Conservation (phyloP, 2,888 invertebrate genomes). For the Aphrophora alni region DNA sequence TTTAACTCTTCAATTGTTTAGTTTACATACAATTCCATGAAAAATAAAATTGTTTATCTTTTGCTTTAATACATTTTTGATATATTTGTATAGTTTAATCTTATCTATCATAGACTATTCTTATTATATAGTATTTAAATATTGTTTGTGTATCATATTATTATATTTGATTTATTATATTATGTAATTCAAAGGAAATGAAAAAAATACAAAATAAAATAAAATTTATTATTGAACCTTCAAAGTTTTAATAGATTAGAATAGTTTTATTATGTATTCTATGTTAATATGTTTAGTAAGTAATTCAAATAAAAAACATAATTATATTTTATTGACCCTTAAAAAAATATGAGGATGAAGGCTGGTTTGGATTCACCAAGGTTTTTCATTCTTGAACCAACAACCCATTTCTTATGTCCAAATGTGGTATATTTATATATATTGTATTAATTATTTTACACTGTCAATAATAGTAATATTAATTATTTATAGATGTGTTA, state of each 20-base stretch:
- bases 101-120: constrained; percentile 1
- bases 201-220: not conserved
- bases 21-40: not conserved
- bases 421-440: constrained; percentile 34
- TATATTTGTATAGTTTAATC: constrained; percentile 6
- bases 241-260: not conserved
- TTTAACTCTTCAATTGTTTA: not conserved
- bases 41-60: constrained; percentile 2
- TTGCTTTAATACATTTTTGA: not conserved
- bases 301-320: not conserved
- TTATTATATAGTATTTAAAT: not conserved
- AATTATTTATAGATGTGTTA: constrained; percentile 36
- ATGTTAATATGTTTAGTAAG: not conserved
- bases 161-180: not conserved
- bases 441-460: constrained; percentile 38
- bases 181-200: not conserved
- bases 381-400: constrained; percentile 14
- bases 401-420: constrained; percentile 29
- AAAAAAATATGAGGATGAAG: not conserved
- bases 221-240: constrained; percentile 1
- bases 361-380: constrained; percentile 18
- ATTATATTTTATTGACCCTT: not conserved
- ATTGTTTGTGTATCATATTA: constrained; percentile 2
- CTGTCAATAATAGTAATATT: constrained; percentile 38
- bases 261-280: constrained; percentile 6